phyloP scores from a whole-genome alignment of 2,113 vertebrate species.

The Hepsetus odoe region DNA sequence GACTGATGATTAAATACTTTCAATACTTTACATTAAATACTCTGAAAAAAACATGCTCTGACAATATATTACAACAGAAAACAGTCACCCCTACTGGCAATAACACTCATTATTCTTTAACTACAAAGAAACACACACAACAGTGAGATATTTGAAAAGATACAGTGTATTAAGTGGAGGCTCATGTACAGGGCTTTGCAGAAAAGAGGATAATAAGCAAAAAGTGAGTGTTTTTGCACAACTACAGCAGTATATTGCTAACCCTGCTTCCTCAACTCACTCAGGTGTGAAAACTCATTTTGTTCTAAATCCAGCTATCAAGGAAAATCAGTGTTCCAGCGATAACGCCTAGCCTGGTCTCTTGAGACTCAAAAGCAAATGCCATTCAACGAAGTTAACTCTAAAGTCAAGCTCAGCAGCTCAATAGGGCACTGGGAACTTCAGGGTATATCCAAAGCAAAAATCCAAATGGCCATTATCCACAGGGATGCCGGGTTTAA shows the following conservation, averaged over 20 bases:
- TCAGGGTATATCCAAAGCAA: background rate
- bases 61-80: too few species aligned
- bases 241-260: background rate
- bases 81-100: too few species aligned
- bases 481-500: slow-evolving; percentile 6
- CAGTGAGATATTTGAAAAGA: too few species aligned
- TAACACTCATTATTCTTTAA: too few species aligned
- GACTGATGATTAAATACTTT: too few species aligned
- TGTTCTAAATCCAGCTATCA: slow-evolving; percentile 9
- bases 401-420: slow-evolving; percentile 4
- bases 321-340: slow-evolving; percentile 18
- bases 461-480: slow-evolving; percentile 29
- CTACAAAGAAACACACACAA: too few species aligned
- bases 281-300: slow-evolving; percentile 28
- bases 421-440: background rate
- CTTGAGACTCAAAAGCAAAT: background rate
- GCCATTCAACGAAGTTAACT: background rate
- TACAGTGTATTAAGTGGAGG: background rate
- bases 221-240: background rate
- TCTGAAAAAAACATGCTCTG: too few species aligned
- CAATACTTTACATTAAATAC: too few species aligned
- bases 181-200: background rate
- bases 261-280: slow-evolving; percentile 1
- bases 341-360: background rate
- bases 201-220: background rate